Evolutionary conservation across 2,113 vertebrate species (phyloP).

Genomic region (Nycticebus coucang): DNA sequence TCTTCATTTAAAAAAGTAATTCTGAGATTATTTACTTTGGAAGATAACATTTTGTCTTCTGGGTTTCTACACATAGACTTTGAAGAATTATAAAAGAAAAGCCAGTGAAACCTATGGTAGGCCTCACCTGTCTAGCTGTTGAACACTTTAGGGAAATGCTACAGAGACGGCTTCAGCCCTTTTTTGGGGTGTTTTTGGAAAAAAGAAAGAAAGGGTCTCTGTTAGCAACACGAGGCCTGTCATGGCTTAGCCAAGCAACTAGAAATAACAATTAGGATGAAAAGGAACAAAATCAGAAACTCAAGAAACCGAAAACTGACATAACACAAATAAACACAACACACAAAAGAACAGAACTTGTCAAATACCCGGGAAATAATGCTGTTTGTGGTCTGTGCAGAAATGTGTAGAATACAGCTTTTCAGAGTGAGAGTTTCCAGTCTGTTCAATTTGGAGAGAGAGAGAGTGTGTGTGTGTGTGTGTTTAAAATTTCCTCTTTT

Average conservation of each 20-base stretch:
- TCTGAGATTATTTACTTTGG: slow-evolving; percentile 75
- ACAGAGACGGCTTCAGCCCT: slow-evolving; percentile 87
- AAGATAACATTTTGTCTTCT: slow-evolving; percentile 74
- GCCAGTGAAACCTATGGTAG: slow-evolving; percentile 81
- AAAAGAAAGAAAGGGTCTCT: slow-evolving; percentile 87
- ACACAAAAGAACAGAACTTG: slow-evolving; percentile 75
- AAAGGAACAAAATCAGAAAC: neutral
- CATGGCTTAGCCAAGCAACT: slow-evolving; percentile 81
- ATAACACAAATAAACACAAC: slow-evolving; percentile 27
- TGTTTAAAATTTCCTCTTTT: slow-evolving; percentile 57
- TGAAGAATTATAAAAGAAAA: slow-evolving; percentile 84
- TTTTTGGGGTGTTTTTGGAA: slow-evolving; percentile 83
- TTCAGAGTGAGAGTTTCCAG: slow-evolving; percentile 90
- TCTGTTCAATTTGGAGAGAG: slow-evolving; percentile 79
- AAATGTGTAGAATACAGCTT: slow-evolving; percentile 78
- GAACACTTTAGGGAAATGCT: slow-evolving; percentile 79
- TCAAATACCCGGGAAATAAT: slow-evolving; percentile 86
- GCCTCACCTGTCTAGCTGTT: slow-evolving; percentile 85
- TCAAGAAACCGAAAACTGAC: neutral
- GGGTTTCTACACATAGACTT: slow-evolving; percentile 73
- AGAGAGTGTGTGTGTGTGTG: neutral
- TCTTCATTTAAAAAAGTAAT: slow-evolving; percentile 84
- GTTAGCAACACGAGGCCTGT: slow-evolving; percentile 82
- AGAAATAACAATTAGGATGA: slow-evolving; percentile 80
- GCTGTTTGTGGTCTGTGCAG: slow-evolving; percentile 84